Base-by-base conservation (phyloP, 2,113 vertebrate species). In the Gymnobelideus leadbeateri region DNA sequence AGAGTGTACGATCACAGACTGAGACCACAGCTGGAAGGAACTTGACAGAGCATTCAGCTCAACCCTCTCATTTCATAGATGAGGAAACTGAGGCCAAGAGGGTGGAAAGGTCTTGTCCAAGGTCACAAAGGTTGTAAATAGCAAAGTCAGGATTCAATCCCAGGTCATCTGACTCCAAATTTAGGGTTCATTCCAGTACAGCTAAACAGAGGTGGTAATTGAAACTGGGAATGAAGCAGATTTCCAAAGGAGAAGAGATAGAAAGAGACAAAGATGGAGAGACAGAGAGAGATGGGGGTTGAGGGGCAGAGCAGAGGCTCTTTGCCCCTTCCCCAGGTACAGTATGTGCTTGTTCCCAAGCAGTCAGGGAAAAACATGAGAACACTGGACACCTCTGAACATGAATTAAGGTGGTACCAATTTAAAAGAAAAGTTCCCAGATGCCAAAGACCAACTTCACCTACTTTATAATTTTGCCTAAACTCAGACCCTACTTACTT, bases 401-500 rank as follows among this genome's bases (percentile, higher is more conserved):
- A 9, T 3, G 28, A 89, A 89, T 90, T 90, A 24, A 57, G 95
- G 91, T 10, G 43, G 92, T 91, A 91, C 52, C 89, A 23, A 0
- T 2, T 0, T 89, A n/a, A 68, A 92, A 92, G 43, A 51, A 46
- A 52, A 57, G 23, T 61, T 31, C 57, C 57, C 57, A 61, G 57
- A 61, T 95, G 92, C 96, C 94, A 95, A 96, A 96, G 95, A 47
- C 68, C 51, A 5, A 19, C 50, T 21, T 51, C 24, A 51, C 54
- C n/a, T 23, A 57, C 31, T 47, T 90, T 31, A 5, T 37, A n/a
- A 8, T 91, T 68, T 95, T 96, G 94, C 95, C 95, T 89, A 95
- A 94, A 96, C 93, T 37, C 24, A 51, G 92, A 95, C 93, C 93
- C 2, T 3, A 43, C 96, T 96, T 90, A 1, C 93, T 94, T 91